Evolutionary conservation across 2,113 vertebrate species (phyloP).

Genomic region (Actenoides hombroni): DNA sequence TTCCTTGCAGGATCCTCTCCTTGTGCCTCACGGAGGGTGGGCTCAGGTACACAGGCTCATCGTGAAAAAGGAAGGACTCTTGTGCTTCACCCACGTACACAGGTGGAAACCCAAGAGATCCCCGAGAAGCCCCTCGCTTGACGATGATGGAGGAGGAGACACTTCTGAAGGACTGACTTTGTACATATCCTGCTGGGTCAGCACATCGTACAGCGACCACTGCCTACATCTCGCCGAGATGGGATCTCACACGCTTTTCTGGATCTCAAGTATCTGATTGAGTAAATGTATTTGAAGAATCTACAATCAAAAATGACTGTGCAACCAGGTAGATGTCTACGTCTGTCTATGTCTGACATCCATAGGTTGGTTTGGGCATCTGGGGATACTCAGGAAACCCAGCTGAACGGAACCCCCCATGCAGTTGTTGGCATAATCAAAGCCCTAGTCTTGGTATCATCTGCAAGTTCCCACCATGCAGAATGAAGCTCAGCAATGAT

Average conservation of each 20-base stretch:
- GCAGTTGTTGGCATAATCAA: neutral
- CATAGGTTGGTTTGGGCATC: neutral
- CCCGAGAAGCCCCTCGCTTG: neutral
- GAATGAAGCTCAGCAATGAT: neutral
- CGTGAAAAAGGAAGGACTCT: neutral
- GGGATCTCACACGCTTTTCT: neutral
- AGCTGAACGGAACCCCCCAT: neutral
- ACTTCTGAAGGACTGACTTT: neutral
- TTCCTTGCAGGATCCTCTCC: neutral
- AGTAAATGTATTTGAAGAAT: neutral
- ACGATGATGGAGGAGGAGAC: neutral
- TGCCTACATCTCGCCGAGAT: neutral
- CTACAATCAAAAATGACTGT: neutral
- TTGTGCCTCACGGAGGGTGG: neutral
- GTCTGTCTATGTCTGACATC: neutral
- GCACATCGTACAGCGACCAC: neutral
- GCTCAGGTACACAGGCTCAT: neutral
- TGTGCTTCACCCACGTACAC: neutral
- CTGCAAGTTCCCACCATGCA: neutral
- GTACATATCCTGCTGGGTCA: neutral
- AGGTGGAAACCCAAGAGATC: neutral
- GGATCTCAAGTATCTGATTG: neutral
- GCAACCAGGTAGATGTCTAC: neutral
- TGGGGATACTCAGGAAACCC: neutral
- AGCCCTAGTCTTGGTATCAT: neutral